A percentile compares a stretch with the other conserved stretches of the same genome.
These are phyloP conservation scores for Laticauda laticaudata DNA, from an alignment of 2,113 vertebrate genomes.

Conservation along the genomic window DNA sequence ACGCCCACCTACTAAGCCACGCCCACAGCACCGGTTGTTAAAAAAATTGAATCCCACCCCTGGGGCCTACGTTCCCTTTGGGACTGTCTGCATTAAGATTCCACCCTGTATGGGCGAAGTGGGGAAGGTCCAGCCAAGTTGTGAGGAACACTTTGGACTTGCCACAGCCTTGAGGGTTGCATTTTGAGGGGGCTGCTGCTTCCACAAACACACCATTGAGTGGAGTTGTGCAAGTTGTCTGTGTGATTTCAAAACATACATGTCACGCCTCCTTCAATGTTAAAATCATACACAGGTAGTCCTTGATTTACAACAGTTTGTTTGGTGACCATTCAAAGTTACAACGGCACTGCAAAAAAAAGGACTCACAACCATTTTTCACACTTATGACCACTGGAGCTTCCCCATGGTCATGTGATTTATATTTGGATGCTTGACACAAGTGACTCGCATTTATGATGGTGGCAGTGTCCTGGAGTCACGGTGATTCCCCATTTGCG, in stretches of 20 bases:
- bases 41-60: no score
- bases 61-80: not conserved
- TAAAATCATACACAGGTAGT: not conserved
- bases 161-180: not conserved
- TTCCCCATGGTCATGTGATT: not conserved
- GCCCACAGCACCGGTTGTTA: no score
- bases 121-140: not conserved
- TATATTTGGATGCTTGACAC: not conserved
- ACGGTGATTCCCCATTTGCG: not conserved
- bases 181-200: not conserved
- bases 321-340: not conserved
- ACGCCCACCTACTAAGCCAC: no score
- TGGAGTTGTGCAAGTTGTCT: not conserved
- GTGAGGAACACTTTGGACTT: not conserved
- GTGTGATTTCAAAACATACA: not conserved
- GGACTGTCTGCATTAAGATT: not conserved
- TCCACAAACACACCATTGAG: not conserved
- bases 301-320: not conserved
- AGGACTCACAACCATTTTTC: not conserved
- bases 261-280: not conserved
- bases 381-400: no score
- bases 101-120: not conserved
- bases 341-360: not conserved
- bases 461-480: not conserved
- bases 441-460: not conserved